Evolutionary conservation across 1,140 invertebrate genomes (phyloP).

Genomic region (Drosophila pectinifera): DNA sequence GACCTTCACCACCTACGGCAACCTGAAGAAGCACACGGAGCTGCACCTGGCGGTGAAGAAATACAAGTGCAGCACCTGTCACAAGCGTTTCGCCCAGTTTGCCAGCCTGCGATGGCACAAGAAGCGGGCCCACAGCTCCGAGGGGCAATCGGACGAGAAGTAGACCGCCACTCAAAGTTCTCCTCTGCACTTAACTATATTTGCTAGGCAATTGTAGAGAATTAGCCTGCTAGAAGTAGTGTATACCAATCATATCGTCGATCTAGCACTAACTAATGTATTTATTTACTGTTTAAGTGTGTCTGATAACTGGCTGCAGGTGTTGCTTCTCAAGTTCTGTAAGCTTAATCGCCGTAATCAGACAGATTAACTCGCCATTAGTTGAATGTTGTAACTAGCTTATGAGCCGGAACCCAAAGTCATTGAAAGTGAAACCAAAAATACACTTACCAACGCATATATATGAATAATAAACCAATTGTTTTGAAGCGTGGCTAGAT

Average conservation of each 20-base stretch:
- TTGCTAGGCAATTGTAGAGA: slow-evolving; percentile 28
- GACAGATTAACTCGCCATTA: slow-evolving; percentile 49
- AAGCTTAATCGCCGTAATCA: slow-evolving; percentile 47
- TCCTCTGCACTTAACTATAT: slow-evolving; percentile 25
- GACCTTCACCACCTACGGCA: slow-evolving; percentile 76
- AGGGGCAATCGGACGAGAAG: slow-evolving; percentile 24
- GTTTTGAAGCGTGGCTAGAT: neutral
- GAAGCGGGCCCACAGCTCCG: slow-evolving; percentile 49
- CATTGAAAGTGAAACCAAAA: slow-evolving; percentile 42
- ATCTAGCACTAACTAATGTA: slow-evolving; percentile 56
- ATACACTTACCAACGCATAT: neutral
- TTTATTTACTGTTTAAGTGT: slow-evolving; percentile 37
- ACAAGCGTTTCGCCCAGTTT: slow-evolving; percentile 75
- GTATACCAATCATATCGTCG: slow-evolving; percentile 55
- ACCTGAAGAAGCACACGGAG: slow-evolving; percentile 78
- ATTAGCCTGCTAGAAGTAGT: slow-evolving; percentile 23
- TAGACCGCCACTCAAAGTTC: slow-evolving; percentile 24
- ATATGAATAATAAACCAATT: neutral
- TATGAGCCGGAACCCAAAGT: slow-evolving; percentile 8
- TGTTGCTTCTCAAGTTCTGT: slow-evolving; percentile 29
- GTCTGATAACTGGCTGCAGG: slow-evolving; percentile 32
- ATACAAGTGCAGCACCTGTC: slow-evolving; percentile 73
- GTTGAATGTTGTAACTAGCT: slow-evolving; percentile 45
- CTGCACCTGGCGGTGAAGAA: slow-evolving; percentile 76
- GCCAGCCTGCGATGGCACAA: slow-evolving; percentile 78